Percentiles rank a stretch among this genome's conserved stretches.
phyloP scores from a whole-genome alignment of 1,140 invertebrate species.

The Orchestia grillus region DNA sequence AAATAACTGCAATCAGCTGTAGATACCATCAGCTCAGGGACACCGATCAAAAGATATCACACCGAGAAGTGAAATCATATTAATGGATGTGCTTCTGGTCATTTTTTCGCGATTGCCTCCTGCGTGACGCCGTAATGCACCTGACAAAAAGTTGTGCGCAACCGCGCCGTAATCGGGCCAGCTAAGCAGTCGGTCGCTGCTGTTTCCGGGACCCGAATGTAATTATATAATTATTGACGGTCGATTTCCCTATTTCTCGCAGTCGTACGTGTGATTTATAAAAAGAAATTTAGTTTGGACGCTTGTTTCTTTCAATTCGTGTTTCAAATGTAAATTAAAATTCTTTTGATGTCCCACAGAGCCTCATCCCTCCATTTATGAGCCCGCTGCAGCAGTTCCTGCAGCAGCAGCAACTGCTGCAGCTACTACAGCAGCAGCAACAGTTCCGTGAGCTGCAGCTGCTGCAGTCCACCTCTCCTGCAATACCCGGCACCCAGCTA shows the following conservation, averaged over 20 bases:
- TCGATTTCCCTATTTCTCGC: neutral
- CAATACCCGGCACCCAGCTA: neutral
- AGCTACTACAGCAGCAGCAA: neutral
- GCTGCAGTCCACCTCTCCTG: neutral
- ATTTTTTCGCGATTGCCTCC: no score
- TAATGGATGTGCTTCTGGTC: no score
- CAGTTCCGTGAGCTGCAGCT: neutral
- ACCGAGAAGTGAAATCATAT: no score
- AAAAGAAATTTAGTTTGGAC: neutral
- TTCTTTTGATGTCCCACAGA: neutral
- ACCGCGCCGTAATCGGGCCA: no score
- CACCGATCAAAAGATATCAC: no score
- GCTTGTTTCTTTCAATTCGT: neutral
- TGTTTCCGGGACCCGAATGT: neutral
- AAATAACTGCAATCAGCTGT: no score
- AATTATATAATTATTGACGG: neutral
- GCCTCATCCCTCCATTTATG: neutral
- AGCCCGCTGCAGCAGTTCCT: conserved; percentile 21
- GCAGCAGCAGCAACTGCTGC: conserved; percentile 14
- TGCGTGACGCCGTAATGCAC: no score
- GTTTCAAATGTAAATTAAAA: neutral
- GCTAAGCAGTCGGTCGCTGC: no score
- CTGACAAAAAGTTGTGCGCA: no score
- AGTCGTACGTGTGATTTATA: neutral
- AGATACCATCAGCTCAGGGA: no score